Evolutionary conservation across 2,113 vertebrate genomes (phyloP).

Genomic region (Siniperca knerii): DNA sequence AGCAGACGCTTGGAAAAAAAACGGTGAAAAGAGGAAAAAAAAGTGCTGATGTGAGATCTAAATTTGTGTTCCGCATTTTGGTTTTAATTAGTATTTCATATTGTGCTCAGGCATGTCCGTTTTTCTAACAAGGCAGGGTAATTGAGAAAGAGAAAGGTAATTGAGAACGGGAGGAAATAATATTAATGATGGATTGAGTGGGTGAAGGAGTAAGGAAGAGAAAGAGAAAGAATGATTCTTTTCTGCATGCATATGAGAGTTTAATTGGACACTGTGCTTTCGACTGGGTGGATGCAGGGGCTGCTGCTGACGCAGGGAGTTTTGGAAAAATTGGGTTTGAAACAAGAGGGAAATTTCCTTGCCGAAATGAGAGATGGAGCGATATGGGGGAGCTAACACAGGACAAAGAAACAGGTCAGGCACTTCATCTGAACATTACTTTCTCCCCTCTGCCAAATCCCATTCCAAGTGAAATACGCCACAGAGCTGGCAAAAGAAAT

Average conservation of each 20-base stretch:
- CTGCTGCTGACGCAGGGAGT: conserved; percentile 74
- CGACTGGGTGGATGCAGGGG: conserved; percentile 58
- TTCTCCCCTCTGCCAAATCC: conserved; percentile 57
- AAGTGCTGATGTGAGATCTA: conserved; percentile 41
- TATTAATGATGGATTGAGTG: conserved; percentile 66
- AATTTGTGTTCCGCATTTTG: conserved; percentile 52
- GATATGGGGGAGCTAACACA: conserved; percentile 58
- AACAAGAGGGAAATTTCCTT: conserved; percentile 79
- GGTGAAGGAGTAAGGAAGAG: conserved; percentile 29
- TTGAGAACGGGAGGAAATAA: conserved; percentile 60
- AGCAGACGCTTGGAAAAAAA: conserved; percentile 41
- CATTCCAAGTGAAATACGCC: conserved; percentile 64
- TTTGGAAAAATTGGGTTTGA: conserved; percentile 78
- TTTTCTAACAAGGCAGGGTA: conserved; percentile 61
- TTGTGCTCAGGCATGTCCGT: conserved; percentile 41
- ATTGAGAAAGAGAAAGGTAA: conserved; percentile 60
- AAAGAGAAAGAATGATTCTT: conserved; percentile 58
- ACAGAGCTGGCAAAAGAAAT: conserved; percentile 39
- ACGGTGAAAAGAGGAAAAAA: conserved; percentile 32
- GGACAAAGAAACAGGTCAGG: conserved; percentile 72
- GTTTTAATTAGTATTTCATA: conserved; percentile 61
- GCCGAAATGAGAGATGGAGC: conserved; percentile 73
- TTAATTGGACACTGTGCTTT: conserved; percentile 79
- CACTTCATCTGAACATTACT: conserved; percentile 73
- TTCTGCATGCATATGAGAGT: conserved; percentile 68